These are phyloP conservation scores for Polydrusus pterygomalis DNA, from an alignment of 2,888 invertebrate genomes.

Conservation along the genomic window DNA sequence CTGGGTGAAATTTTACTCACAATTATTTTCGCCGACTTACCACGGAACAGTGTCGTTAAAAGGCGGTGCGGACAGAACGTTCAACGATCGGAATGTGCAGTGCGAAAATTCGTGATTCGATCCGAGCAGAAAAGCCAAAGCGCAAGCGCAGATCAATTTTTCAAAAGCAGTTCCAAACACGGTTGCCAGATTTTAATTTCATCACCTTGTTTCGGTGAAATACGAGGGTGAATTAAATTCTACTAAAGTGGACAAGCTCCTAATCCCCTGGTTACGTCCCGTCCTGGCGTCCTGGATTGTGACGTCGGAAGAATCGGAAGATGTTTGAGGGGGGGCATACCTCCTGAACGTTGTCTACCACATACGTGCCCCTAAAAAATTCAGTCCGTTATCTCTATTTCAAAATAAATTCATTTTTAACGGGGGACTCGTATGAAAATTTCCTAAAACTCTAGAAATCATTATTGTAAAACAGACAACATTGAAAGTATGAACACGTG, in stretches of 20 bases:
- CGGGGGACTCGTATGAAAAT: too few relatives aligned
- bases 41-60: slow-evolving; percentile 78
- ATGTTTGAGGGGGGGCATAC: too few relatives aligned
- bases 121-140: slow-evolving; percentile 32
- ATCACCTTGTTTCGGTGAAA: not conserved
- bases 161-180: not conserved
- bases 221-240: not conserved
- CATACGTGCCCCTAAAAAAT: too few relatives aligned
- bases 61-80: slow-evolving; percentile 43
- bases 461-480: not conserved
- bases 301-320: too few relatives aligned
- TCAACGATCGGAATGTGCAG: slow-evolving; percentile 55
- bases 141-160: slow-evolving; percentile 39
- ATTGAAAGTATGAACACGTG: not conserved
- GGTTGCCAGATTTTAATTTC: slow-evolving; percentile 5
- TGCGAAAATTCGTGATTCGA: slow-evolving; percentile 34
- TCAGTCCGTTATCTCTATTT: too few relatives aligned
- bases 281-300: too few relatives aligned
- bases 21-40: slow-evolving; percentile 77
- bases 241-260: too few relatives aligned
- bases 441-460: not conserved
- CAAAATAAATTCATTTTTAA: too few relatives aligned
- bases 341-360: too few relatives aligned
- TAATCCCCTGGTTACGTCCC: too few relatives aligned
- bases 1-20: slow-evolving; percentile 65